A percentile compares a stretch with the other conserved stretches of the same genome.
These are phyloP conservation scores for Sarcophaga carnaria DNA, from an alignment of 2,888 invertebrate genomes.

Conservation along the genomic window DNA sequence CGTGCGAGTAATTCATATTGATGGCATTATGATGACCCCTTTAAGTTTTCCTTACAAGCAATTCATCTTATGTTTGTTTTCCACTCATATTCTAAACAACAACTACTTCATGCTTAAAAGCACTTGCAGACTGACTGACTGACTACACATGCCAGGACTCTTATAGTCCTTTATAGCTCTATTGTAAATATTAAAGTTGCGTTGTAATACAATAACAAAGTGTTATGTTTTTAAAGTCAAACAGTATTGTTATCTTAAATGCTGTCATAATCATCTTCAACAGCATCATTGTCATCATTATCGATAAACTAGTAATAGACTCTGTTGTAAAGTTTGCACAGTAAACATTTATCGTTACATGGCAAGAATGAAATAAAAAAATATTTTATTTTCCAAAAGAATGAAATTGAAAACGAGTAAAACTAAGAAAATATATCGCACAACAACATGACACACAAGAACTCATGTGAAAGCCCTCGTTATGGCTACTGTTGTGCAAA, in stretches of 20 bases:
- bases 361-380: no score
- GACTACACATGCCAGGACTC: not conserved
- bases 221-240: constrained; percentile 44
- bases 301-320: constrained; percentile 7
- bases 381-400: not conserved
- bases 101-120: not conserved
- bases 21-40: constrained; percentile 16
- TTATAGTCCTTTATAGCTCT: no score
- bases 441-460: not conserved
- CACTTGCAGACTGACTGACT: not conserved
- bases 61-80: constrained; percentile 1
- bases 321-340: no score
- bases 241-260: constrained; percentile 11
- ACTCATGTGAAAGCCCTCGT: no score
- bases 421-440: not conserved
- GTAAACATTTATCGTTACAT: no score
- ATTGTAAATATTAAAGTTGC: no score
- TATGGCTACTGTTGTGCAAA: constrained; percentile 2
- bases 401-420: not conserved
- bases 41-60: not conserved
- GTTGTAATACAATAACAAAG: constrained; percentile 7
- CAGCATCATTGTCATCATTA: not conserved
- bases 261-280: not conserved
- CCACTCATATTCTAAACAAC: not conserved
- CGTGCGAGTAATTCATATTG: not conserved